These are phyloP conservation scores for Petroica traversi DNA, from an alignment of 2,113 vertebrate genomes.

Conservation along the genomic window DNA sequence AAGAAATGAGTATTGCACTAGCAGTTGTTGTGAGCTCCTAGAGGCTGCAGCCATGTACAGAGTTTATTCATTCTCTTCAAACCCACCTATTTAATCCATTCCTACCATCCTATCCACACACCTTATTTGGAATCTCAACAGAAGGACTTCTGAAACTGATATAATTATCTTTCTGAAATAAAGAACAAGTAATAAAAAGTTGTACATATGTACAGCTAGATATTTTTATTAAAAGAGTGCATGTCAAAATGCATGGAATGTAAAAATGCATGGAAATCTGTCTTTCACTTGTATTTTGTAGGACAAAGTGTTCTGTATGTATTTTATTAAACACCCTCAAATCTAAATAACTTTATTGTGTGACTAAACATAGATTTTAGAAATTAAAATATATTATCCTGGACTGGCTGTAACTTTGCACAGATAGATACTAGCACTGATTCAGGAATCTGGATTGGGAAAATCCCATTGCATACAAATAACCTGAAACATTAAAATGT, in stretches of 20 bases:
- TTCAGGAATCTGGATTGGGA: neutral
- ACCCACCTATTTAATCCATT: neutral
- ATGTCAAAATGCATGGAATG: neutral
- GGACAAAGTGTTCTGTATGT: neutral
- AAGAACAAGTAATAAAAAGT: neutral
- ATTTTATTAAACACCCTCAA: neutral
- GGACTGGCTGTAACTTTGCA: neutral
- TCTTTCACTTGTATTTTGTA: neutral
- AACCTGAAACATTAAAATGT: slow-evolving; percentile 34
- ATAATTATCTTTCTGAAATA: neutral
- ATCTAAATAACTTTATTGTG: neutral
- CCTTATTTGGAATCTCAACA: neutral
- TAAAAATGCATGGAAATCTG: neutral
- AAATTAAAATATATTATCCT: neutral
- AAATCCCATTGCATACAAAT: neutral
- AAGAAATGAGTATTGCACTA: neutral
- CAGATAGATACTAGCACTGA: neutral
- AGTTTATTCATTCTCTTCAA: neutral
- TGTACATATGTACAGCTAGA: neutral
- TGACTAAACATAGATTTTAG: neutral
- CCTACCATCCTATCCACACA: neutral
- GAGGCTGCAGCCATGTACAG: neutral
- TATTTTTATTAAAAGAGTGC: neutral
- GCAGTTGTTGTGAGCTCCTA: accelerated
- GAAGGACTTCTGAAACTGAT: neutral